A percentile compares a stretch with the other conserved stretches of the same genome.
Conservation (phyloP, 2,113 vertebrate species). For the Catharus fuscescens region DNA sequence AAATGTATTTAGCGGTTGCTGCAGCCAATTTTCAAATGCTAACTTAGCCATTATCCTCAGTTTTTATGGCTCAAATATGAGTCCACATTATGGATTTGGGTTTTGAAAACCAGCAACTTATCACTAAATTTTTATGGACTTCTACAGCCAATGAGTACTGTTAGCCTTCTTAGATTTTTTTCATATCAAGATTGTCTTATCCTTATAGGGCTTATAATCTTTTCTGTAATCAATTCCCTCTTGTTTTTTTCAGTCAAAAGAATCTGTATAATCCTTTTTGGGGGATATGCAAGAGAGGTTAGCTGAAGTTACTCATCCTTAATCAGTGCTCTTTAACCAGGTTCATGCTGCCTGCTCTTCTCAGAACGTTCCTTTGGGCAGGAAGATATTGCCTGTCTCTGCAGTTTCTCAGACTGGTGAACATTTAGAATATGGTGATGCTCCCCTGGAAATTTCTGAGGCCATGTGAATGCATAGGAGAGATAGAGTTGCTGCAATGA, state of each 20-base stretch:
- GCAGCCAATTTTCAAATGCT: constrained; percentile 38
- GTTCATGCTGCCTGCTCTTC: not conserved
- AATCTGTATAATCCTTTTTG: not conserved
- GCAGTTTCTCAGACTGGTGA: not conserved
- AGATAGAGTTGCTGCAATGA: not conserved
- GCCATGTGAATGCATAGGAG: not conserved
- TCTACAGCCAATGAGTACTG: not conserved
- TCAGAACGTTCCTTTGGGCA: not conserved
- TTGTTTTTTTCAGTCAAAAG: constrained; percentile 10
- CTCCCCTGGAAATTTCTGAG: not conserved
- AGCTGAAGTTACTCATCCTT: not conserved
- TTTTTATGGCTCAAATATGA: constrained; percentile 27
- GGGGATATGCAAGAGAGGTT: not conserved
- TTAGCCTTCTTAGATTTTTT: not conserved
- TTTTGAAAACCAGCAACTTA: constrained; percentile 15
- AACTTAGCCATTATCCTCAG: constrained; percentile 31
- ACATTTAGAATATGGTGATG: not conserved
- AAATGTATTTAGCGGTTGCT: constrained; percentile 7
- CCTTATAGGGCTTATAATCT: not conserved
- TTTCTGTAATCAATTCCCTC: not conserved
- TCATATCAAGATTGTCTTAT: not conserved
- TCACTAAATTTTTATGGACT: not conserved
- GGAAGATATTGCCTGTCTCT: not conserved
- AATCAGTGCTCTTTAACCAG: not conserved
- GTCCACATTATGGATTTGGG: constrained; percentile 1